These are phyloP conservation scores for Watsonalla binaria DNA, from an alignment of 2,888 invertebrate species.

Conservation along the genomic window DNA sequence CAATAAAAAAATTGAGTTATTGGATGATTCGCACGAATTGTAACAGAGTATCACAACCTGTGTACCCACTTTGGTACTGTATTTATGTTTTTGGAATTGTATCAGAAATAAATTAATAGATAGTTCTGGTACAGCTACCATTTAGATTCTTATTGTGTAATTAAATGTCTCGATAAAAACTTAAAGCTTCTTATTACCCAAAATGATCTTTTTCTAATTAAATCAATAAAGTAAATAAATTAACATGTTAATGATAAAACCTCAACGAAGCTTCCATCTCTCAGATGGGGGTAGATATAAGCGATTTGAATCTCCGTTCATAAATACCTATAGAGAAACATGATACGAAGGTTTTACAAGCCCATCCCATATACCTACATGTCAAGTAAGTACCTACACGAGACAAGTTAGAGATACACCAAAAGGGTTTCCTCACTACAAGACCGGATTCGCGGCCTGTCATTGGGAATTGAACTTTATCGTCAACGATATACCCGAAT, in stretches of 20 bases:
- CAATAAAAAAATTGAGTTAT: too few relatives aligned
- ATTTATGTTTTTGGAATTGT: too few relatives aligned
- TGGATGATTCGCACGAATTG: too few relatives aligned
- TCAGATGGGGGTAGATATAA: neutral
- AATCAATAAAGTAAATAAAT: neutral
- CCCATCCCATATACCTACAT: neutral
- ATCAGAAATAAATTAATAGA: too few relatives aligned
- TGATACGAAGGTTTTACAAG: neutral
- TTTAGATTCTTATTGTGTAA: too few relatives aligned
- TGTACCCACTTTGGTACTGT: too few relatives aligned
- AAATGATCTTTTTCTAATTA: too few relatives aligned
- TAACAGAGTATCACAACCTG: too few relatives aligned
- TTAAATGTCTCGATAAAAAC: too few relatives aligned
- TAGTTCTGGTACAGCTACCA: too few relatives aligned
- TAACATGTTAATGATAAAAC: neutral
- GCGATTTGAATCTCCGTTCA: neutral
- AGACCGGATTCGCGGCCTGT: constrained; percentile 14
- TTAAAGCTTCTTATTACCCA: too few relatives aligned
- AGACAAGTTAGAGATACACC: constrained; percentile 10
- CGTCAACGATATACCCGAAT: constrained; percentile 16
- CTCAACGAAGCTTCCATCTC: too few relatives aligned
- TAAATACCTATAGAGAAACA: neutral
- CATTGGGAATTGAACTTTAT: constrained; percentile 17
- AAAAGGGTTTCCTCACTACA: constrained; percentile 10
- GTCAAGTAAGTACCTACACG: neutral